Percentiles rank a stretch among this genome's conserved stretches.
These are phyloP conservation scores for Notamacropus eugenii DNA, from an alignment of 2,797 vertebrate genomes.

Conservation along the genomic window DNA sequence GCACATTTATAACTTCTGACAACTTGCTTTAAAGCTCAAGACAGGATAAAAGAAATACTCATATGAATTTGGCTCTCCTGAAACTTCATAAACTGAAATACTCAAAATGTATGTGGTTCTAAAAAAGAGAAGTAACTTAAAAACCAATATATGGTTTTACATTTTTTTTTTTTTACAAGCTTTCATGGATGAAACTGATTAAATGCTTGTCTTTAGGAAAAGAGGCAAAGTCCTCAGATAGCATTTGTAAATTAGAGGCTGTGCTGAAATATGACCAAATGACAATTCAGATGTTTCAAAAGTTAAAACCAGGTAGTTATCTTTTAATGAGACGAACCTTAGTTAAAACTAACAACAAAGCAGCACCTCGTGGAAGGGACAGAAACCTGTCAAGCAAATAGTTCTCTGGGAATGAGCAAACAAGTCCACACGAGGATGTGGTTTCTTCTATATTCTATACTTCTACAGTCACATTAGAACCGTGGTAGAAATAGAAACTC, in stretches of 20 bases:
- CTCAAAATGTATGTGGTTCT: conserved; percentile 9
- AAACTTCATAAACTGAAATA: conserved; percentile 59
- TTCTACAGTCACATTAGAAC: neutral
- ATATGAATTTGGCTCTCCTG: conserved; percentile 58
- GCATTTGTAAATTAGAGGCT: neutral
- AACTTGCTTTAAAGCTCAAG: conserved; percentile 35
- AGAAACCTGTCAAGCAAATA: neutral
- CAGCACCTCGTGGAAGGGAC: neutral
- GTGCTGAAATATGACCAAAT: neutral
- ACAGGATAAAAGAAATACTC: conserved; percentile 35
- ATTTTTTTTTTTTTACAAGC: conserved; percentile 13
- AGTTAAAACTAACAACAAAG: conserved; percentile 47
- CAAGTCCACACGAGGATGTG: neutral
- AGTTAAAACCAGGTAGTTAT: neutral
- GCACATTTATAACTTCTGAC: conserved; percentile 55
- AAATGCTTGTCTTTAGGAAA: conserved; percentile 4
- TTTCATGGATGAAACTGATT: neutral
- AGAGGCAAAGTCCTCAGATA: neutral
- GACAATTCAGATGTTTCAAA: conserved; percentile 17
- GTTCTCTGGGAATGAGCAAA: neutral
- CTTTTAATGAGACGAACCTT: conserved; percentile 30
- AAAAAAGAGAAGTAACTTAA: neutral
- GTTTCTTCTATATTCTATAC: neutral
- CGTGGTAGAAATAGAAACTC: neutral
- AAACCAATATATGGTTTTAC: neutral